phyloP scores from a whole-genome alignment of 2,113 vertebrate species.

The Apodemus speciosus region DNA sequence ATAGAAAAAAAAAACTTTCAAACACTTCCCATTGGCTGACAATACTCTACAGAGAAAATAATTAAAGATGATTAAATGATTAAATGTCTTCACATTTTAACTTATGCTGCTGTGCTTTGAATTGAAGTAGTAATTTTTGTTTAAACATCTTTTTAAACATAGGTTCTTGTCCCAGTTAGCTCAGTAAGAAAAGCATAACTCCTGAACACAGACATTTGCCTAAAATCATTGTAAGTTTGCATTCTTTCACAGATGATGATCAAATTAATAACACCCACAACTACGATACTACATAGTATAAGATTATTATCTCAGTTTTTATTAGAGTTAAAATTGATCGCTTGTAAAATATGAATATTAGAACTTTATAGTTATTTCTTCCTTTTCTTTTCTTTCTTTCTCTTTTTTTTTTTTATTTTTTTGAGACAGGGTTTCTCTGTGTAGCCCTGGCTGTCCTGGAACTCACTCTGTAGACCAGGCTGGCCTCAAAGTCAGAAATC shows the following conservation, averaged over 20 bases:
- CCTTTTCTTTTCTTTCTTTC: too few species aligned
- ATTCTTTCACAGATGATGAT: conserved; percentile 24
- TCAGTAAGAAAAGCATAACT: neutral
- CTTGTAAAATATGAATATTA: neutral
- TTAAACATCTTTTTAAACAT: neutral
- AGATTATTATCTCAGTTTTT: conserved; percentile 48
- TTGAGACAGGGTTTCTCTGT: too few species aligned
- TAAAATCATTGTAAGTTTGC: neutral
- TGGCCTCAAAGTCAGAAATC: too few species aligned
- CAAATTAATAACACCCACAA: neutral
- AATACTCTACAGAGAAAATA: neutral
- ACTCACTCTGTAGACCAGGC: too few species aligned
- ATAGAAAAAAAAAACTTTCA: neutral
- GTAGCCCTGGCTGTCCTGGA: too few species aligned
- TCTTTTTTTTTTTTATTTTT: too few species aligned
- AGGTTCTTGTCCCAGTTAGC: too few species aligned
- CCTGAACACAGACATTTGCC: neutral
- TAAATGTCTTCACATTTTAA: conserved; percentile 18
- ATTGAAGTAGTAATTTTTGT: neutral
- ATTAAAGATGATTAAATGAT: conserved; percentile 31
- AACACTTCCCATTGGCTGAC: neutral
- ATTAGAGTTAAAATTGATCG: conserved; percentile 16
- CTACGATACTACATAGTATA: neutral
- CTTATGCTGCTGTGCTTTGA: neutral
- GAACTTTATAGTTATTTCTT: neutral